Evolutionary conservation across 53 echinoderm and acorn worm species (phyloP).

Genomic region (Arbacia lixula): DNA sequence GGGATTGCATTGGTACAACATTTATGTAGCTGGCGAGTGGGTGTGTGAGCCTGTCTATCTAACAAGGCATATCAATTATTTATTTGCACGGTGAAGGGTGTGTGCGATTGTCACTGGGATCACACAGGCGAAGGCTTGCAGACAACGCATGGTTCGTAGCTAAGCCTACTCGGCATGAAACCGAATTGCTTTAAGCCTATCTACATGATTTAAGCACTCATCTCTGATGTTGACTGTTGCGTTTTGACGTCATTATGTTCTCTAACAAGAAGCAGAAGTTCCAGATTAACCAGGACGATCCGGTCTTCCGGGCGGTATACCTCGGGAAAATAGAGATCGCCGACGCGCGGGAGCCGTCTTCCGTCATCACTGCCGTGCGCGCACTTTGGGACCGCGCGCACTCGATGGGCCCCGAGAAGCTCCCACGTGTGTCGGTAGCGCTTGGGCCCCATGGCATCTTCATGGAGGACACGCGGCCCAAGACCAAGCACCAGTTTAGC

Average conservation of each 20-base stretch:
- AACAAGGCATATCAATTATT: too few relatives aligned
- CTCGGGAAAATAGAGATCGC: conserved; percentile 68
- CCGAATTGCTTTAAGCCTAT: too few relatives aligned
- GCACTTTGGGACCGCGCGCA: conserved; percentile 49
- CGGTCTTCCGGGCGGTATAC: conserved; percentile 64
- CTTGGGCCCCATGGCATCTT: conserved; percentile 49
- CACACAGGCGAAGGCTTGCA: too few relatives aligned
- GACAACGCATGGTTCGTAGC: too few relatives aligned
- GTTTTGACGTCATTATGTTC: conserved; percentile 44
- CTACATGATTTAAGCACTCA: too few relatives aligned
- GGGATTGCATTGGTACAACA: too few relatives aligned
- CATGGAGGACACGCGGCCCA: conserved; percentile 50
- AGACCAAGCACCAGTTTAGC: conserved; percentile 40
- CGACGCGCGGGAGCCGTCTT: conserved; percentile 21
- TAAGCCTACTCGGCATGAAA: too few relatives aligned
- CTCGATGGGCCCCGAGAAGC: conserved; percentile 54
- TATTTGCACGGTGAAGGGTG: too few relatives aligned
- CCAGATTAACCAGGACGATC: conserved; percentile 49
- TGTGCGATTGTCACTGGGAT: too few relatives aligned
- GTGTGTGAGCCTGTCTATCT: too few relatives aligned
- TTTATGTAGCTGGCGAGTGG: too few relatives aligned
- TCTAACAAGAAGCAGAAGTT: conserved; percentile 15
- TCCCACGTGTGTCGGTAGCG: conserved; percentile 58
- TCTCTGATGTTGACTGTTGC: too few relatives aligned
- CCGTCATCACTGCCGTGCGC: conserved; percentile 45